Evolutionary conservation across 1,140 invertebrate species (phyloP).

Genomic region (Tetragonula clypearis): DNA sequence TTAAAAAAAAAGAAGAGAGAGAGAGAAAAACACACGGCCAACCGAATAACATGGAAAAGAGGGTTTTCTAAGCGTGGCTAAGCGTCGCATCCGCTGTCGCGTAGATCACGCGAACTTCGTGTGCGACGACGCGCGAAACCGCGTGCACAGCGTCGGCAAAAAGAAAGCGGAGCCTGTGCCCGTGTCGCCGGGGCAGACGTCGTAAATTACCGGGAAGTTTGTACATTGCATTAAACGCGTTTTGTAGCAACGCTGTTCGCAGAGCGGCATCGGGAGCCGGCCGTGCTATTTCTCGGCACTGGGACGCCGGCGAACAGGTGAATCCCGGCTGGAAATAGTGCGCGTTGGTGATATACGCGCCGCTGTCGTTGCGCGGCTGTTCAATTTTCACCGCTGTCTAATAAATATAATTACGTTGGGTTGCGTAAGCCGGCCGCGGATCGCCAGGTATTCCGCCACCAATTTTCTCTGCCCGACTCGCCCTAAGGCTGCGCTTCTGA

Average conservation of each 20-base stretch:
- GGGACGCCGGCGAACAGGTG: constrained; percentile 15
- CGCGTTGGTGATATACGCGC: constrained; percentile 5
- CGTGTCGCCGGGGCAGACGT: constrained; percentile 11
- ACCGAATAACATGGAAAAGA: too few species aligned
- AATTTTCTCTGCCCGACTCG: constrained; percentile 36
- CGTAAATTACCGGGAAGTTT: constrained; percentile 9
- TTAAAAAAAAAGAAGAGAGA: too few species aligned
- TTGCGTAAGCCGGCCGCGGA: constrained; percentile 48
- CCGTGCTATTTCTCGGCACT: neutral
- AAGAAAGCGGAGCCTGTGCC: neutral
- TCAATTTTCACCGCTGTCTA: constrained; percentile 51
- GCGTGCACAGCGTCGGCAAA: neutral
- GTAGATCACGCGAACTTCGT: constrained; percentile 8
- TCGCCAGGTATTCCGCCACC: constrained; percentile 39
- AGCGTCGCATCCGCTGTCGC: neutral
- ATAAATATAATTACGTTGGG: constrained; percentile 58
- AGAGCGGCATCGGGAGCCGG: neutral
- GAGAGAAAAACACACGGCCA: too few species aligned
- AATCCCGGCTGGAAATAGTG: constrained; percentile 33
- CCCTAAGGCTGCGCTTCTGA: constrained; percentile 30
- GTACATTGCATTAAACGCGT: constrained; percentile 20
- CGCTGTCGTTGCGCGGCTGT: neutral
- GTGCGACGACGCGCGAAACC: neutral
- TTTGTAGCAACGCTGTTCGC: neutral
- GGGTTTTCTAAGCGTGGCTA: neutral